phyloP scores from a whole-genome alignment of 2,113 vertebrate species.

The Oncorhynchus nerka region DNA sequence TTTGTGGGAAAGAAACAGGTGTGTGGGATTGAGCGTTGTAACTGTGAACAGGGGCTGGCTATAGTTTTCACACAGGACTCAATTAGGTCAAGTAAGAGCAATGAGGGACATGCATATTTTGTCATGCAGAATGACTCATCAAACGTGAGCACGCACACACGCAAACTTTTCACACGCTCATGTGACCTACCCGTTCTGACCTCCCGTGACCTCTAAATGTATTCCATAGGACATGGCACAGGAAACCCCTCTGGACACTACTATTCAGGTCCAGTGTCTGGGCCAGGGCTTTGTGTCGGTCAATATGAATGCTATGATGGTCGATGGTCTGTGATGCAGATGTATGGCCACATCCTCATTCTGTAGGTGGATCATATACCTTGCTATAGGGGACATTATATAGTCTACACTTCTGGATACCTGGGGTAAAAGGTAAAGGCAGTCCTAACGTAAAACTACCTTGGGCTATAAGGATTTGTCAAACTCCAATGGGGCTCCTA shows the following conservation, averaged over 20 bases:
- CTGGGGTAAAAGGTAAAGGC: neutral
- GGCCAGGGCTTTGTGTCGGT: conserved; percentile 21
- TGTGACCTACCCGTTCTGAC: conserved; percentile 25
- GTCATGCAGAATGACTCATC: no score
- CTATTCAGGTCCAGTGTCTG: neutral
- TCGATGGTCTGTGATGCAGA: conserved; percentile 24
- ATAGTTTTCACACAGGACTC: neutral
- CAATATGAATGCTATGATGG: conserved; percentile 29
- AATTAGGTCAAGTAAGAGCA: neutral
- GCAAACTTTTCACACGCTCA: conserved; percentile 11
- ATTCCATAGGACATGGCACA: conserved; percentile 37
- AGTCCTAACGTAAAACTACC: neutral
- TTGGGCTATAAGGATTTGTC: neutral
- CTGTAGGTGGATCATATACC: neutral
- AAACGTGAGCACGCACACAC: no score
- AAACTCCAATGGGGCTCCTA: neutral
- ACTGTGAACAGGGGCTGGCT: no score
- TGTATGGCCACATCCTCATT: conserved; percentile 17
- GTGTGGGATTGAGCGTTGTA: no score
- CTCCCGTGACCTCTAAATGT: conserved; percentile 10
- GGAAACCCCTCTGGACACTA: conserved; percentile 20
- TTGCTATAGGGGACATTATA: neutral
- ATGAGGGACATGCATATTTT: neutral
- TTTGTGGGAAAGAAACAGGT: no score
- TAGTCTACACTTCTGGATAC: neutral